Percentiles rank a stretch among this genome's conserved stretches.
Evolutionary conservation across 2,113 vertebrate species (phyloP).

Genomic region (Ammodytes dubius): DNA sequence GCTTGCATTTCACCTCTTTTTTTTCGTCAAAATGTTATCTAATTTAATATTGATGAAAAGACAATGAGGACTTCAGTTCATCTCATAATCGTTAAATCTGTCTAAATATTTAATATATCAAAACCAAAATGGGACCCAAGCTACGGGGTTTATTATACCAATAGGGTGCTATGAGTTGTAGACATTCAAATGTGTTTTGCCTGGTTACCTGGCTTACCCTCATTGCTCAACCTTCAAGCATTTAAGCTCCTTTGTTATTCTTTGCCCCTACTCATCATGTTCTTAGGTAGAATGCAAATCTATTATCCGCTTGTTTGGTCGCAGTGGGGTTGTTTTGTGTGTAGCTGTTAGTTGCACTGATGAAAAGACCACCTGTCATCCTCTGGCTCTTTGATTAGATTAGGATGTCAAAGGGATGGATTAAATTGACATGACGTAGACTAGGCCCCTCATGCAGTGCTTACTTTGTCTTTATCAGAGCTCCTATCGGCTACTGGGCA

Average conservation of each 20-base stretch:
- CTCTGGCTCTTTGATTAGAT: conserved; percentile 76
- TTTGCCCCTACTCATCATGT: conserved; percentile 59
- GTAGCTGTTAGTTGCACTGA: conserved; percentile 66
- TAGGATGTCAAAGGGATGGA: conserved; percentile 63
- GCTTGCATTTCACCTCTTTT: neutral
- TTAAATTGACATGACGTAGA: conserved; percentile 70
- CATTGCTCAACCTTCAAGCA: conserved; percentile 47
- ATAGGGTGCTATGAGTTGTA: conserved; percentile 8
- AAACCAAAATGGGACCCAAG: conserved; percentile 19
- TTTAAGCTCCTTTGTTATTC: conserved; percentile 65
- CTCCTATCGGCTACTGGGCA: conserved; percentile 25
- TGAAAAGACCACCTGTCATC: conserved; percentile 82
- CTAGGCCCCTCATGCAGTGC: conserved; percentile 30
- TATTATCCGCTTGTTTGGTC: conserved; percentile 56
- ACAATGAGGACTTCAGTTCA: neutral
- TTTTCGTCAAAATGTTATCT: neutral
- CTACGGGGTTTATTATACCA: conserved; percentile 24
- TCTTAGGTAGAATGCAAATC: conserved; percentile 66
- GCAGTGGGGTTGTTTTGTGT: conserved; percentile 66
- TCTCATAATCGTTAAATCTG: conserved; percentile 13
- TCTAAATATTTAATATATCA: conserved; percentile 18
- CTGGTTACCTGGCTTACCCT: conserved; percentile 46
- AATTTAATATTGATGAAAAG: neutral
- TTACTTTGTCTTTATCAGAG: conserved; percentile 54
- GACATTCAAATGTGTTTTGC: conserved; percentile 29